These are phyloP conservation scores for Cyanoramphus novaezelandiae DNA, from an alignment of 2,113 vertebrate genomes.

Conservation along the genomic window DNA sequence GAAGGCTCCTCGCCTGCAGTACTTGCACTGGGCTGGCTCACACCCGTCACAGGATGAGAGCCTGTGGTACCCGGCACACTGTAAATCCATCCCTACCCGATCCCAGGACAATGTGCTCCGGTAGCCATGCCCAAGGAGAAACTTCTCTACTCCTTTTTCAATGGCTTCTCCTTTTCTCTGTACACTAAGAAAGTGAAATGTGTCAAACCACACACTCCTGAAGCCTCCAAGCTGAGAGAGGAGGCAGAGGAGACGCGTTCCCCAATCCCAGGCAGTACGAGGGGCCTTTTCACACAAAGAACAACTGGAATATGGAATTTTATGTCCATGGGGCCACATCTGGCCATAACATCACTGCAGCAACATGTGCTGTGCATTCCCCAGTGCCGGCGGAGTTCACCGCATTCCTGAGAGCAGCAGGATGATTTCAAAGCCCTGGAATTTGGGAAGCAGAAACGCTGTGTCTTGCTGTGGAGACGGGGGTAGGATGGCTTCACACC, in stretches of 20 bases:
- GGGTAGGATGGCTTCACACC: background rate
- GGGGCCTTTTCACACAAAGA: background rate
- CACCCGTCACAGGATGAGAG: background rate
- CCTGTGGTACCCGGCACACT: fast-evolving
- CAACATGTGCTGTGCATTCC: background rate
- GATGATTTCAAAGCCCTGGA: slow-evolving; percentile 37
- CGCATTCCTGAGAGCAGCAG: background rate
- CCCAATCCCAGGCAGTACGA: fast-evolving
- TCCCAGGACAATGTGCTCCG: background rate
- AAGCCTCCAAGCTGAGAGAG: background rate
- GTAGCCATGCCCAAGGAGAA: background rate
- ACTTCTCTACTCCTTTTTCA: background rate
- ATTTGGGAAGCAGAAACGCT: background rate
- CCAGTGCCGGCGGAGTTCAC: background rate
- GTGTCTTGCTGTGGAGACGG: background rate
- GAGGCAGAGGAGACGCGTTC: fast-evolving
- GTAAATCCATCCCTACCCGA: background rate
- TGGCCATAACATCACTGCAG: background rate
- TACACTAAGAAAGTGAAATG: background rate
- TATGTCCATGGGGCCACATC: background rate
- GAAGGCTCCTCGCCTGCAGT: background rate
- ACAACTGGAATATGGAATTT: background rate
- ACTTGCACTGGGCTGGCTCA: background rate
- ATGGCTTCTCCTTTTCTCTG: background rate
- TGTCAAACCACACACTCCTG: background rate